phyloP scores from a whole-genome alignment of 2,888 invertebrate species.

The Ophion slaviceki region DNA sequence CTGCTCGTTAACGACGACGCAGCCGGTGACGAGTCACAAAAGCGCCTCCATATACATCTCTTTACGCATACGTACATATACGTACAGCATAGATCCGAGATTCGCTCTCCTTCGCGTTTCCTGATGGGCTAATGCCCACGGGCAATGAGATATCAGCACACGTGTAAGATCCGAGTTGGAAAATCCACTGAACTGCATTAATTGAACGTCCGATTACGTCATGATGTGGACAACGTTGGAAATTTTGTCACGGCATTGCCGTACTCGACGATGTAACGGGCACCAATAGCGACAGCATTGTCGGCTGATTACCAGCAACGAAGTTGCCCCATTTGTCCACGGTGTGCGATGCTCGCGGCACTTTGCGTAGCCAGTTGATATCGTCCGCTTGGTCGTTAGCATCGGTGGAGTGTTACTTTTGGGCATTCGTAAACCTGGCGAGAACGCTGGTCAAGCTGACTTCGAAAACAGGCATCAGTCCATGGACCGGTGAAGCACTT shows the following conservation, averaged over 20 bases:
- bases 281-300: slow-evolving; percentile 52
- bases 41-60: neutral
- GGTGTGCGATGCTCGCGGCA: slow-evolving; percentile 29
- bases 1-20: slow-evolving; percentile 33
- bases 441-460: neutral
- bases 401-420: slow-evolving; percentile 43
- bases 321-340: slow-evolving; percentile 33
- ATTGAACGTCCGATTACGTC: slow-evolving; percentile 43
- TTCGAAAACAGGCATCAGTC: neutral
- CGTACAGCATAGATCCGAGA: neutral
- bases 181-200: slow-evolving; percentile 39
- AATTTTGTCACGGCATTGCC: slow-evolving; percentile 42
- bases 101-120: neutral
- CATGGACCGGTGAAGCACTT: neutral
- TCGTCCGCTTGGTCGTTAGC: slow-evolving; percentile 55
- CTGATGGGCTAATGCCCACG: slow-evolving; percentile 8
- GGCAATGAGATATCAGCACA: neutral
- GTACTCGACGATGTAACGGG: slow-evolving; percentile 25
- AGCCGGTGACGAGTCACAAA: slow-evolving; percentile 5
- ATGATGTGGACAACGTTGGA: slow-evolving; percentile 15
- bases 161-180: neutral
- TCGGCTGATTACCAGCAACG: slow-evolving; percentile 46
- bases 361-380: slow-evolving; percentile 41
- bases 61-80: neutral
- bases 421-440: slow-evolving; percentile 9